Base-by-base conservation (phyloP, 1,140 invertebrate genomes). In the Drosophila rhopaloa region DNA sequence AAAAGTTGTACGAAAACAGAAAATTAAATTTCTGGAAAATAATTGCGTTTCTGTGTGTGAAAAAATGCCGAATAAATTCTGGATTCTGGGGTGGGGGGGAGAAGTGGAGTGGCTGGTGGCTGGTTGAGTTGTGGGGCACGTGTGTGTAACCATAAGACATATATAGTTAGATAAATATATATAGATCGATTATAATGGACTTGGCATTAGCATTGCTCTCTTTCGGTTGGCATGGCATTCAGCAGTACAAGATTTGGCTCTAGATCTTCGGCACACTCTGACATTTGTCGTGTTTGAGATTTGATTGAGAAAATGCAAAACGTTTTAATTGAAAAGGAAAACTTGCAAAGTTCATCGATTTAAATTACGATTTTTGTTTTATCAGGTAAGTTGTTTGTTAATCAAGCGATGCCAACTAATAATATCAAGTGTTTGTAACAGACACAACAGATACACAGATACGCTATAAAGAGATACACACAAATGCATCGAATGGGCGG, bases 81-180 rank as follows among this genome's bases (percentile, higher is more conserved):
- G 29, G 14, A 32, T 54, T 11, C 48, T 61, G 46, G 43, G 40
- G 48, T 5, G 40, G 44, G 37, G 43, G 38, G 29, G 40, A 46
- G 43, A 19, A 47, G 41, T 65, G 44, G 35, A 32, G 40, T 56
- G 38, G 47, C 27, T 38, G 48, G 53, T 76, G 58, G 58, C 58
- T 61, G 29, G 29, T 47, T 51, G 56, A 50, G 38, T 62, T 76
- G 71, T 66, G 76, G 83, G 76, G 67, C 76, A 79, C 76, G 85
- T 90, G 91, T 92, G 91, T 92, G 79, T 89, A 92, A 92, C 91
- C 91, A 91, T 91, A 91, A 92, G 91, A 92, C 91, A 92, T 92
- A 80, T 81, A 72, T 60, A 72, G 32, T 71, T 59, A 76, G 57
- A 59, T 68, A 67, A 55, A 76, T 76, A 76, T 61, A 85, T 70